Evolutionary conservation across 1,140 invertebrate genomes (phyloP).

Genomic region (Magallana angulata): DNA sequence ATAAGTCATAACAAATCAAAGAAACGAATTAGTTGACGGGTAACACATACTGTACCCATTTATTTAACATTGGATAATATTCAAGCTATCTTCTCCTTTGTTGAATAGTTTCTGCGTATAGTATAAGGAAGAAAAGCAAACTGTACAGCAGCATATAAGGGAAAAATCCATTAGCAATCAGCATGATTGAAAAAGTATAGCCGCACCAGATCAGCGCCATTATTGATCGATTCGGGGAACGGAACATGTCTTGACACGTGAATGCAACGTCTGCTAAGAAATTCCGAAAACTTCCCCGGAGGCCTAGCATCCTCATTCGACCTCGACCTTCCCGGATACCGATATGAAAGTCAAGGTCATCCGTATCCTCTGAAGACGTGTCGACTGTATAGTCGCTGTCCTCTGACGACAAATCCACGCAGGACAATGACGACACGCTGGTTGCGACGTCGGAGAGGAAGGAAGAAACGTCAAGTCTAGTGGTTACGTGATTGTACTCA

Average conservation of each 20-base stretch:
- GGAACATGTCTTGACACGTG: slow-evolving; percentile 43
- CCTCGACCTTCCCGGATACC: slow-evolving; percentile 21
- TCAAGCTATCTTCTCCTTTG: slow-evolving; percentile 28
- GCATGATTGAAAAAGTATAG: slow-evolving; percentile 55
- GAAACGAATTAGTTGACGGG: too few relatives aligned
- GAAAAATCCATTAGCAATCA: slow-evolving; percentile 56
- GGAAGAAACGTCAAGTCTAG: not conserved
- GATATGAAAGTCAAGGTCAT: slow-evolving; percentile 15
- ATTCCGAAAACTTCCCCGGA: not conserved
- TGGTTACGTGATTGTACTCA: slow-evolving; percentile 12
- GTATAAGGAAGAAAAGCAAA: slow-evolving; percentile 51
- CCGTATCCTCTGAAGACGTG: slow-evolving; percentile 15
- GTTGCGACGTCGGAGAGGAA: slow-evolving; percentile 30
- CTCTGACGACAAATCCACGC: slow-evolving; percentile 8
- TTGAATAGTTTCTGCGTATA: slow-evolving; percentile 54
- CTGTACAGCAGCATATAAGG: slow-evolving; percentile 57
- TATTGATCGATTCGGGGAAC: slow-evolving; percentile 39
- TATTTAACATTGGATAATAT: too few relatives aligned
- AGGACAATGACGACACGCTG: slow-evolving; percentile 5
- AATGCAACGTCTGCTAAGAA: slow-evolving; percentile 11
- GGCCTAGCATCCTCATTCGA: not conserved
- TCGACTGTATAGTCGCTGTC: slow-evolving; percentile 11
- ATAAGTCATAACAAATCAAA: too few relatives aligned
- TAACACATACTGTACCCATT: too few relatives aligned
- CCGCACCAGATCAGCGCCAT: slow-evolving; percentile 60